These are phyloP conservation scores for Tricholaema leucomelas DNA, from an alignment of 2,113 vertebrate species.

Conservation along the genomic window DNA sequence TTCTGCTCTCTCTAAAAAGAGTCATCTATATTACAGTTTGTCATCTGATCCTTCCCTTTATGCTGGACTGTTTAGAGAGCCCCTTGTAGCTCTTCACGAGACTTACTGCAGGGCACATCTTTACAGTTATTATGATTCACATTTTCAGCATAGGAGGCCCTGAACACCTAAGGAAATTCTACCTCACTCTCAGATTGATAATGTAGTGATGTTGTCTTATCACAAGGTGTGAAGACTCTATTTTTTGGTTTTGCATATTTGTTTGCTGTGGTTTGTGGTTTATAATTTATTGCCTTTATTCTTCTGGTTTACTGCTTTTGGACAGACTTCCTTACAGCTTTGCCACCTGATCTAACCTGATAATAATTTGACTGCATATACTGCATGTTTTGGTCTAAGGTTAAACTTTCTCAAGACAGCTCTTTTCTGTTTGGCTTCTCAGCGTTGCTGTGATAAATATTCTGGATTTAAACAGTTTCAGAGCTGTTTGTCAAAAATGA, in stretches of 20 bases:
- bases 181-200: neutral
- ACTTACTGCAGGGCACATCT: neutral
- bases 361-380: constrained; percentile 61
- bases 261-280: constrained; percentile 39
- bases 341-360: constrained; percentile 40
- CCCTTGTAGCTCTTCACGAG: neutral
- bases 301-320: constrained; percentile 45
- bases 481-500: constrained; percentile 3
- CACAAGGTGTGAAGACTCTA: neutral
- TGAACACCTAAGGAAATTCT: neutral
- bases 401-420: constrained; percentile 12
- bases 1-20: neutral
- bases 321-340: constrained; percentile 37
- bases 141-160: neutral
- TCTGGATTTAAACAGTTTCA: neutral
- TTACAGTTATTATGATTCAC: neutral
- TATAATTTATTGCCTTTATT: constrained; percentile 43
- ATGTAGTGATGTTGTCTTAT: neutral
- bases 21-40: neutral
- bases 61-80: neutral
- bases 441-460: constrained; percentile 36
- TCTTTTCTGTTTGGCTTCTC: neutral
- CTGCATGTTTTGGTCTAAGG: constrained; percentile 38
- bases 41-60: neutral
- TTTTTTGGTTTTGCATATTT: constrained; percentile 40